Conservation (phyloP, 2,113 vertebrate species). For the Rhinichthys klamathensis region DNA sequence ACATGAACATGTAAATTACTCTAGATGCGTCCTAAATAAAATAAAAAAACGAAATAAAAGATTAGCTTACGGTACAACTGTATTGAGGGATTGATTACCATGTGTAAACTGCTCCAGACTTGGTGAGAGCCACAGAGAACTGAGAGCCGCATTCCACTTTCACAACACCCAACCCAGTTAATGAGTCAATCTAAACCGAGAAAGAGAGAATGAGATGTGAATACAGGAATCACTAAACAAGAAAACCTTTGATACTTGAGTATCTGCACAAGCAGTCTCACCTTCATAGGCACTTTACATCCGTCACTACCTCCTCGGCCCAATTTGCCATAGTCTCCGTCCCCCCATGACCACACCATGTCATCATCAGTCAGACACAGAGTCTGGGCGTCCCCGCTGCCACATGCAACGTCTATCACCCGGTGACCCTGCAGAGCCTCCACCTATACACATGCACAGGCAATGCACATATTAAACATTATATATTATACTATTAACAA, state of each 20-base stretch:
- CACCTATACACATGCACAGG: constrained; percentile 80
- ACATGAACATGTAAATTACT: constrained; percentile 8
- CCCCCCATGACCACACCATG: constrained; percentile 99
- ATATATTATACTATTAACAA: neutral
- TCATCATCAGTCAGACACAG: constrained; percentile 96
- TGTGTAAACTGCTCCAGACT: constrained; percentile 95
- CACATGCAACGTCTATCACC: constrained; percentile 95
- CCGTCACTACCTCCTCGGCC: constrained; percentile 96
- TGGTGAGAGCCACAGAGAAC: constrained; percentile 96
- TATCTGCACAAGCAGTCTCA: constrained; percentile 59
- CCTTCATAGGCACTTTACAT: constrained; percentile 99
- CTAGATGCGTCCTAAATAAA: neutral
- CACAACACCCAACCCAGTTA: constrained; percentile 93
- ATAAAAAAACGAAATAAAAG: neutral
- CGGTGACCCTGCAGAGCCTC: constrained; percentile 95
- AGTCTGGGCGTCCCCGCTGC: constrained; percentile 95
- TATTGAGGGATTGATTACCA: constrained; percentile 74
- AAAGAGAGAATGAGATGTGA: neutral
- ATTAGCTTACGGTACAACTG: neutral
- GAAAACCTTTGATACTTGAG: neutral
- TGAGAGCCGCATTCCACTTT: constrained; percentile 99
- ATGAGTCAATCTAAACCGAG: constrained; percentile 90
- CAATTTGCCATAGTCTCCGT: constrained; percentile 97
- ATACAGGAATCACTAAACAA: no score
- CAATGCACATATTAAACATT: neutral